A percentile compares a stretch with the other conserved stretches of the same genome.
These are phyloP conservation scores for Agonopterix alstromeriana DNA, from an alignment of 2,888 invertebrate species.

Conservation along the genomic window DNA sequence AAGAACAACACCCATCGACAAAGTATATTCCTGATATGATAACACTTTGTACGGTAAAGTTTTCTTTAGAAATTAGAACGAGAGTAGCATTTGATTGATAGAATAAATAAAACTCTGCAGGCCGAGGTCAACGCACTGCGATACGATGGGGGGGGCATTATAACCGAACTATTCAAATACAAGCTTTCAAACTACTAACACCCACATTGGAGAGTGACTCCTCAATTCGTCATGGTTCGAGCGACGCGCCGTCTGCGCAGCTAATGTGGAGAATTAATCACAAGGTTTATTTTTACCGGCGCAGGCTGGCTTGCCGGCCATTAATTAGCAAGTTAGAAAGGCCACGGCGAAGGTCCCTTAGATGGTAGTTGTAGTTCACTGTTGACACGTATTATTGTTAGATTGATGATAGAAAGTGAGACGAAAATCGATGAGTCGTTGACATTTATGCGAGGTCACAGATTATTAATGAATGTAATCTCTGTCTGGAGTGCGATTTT, in stretches of 20 bases:
- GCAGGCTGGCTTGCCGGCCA: slow-evolving; percentile 22
- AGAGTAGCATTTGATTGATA: slow-evolving; percentile 11
- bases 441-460: too few species aligned
- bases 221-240: slow-evolving; percentile 45
- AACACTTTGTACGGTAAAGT: neutral
- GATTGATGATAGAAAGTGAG: too few species aligned
- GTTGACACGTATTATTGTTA: slow-evolving; percentile 8
- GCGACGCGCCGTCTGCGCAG: slow-evolving; percentile 55
- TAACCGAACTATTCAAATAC: slow-evolving; percentile 34
- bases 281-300: slow-evolving; percentile 50
- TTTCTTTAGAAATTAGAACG: neutral
- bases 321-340: slow-evolving; percentile 53
- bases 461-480: too few species aligned
- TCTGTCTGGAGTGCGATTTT: too few species aligned
- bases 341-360: slow-evolving; percentile 55
- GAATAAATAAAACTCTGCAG: slow-evolving; percentile 13
- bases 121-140: slow-evolving; percentile 51
- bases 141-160: slow-evolving; percentile 12
- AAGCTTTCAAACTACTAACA: slow-evolving; percentile 15
- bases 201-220: slow-evolving; percentile 25
- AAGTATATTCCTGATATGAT: neutral
- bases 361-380: slow-evolving; percentile 10
- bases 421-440: too few species aligned
- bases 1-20: neutral
- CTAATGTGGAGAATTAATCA: slow-evolving; percentile 28